Evolutionary conservation across 2,888 invertebrate species (phyloP).

Genomic region (Hofmannophila pseudospretella): DNA sequence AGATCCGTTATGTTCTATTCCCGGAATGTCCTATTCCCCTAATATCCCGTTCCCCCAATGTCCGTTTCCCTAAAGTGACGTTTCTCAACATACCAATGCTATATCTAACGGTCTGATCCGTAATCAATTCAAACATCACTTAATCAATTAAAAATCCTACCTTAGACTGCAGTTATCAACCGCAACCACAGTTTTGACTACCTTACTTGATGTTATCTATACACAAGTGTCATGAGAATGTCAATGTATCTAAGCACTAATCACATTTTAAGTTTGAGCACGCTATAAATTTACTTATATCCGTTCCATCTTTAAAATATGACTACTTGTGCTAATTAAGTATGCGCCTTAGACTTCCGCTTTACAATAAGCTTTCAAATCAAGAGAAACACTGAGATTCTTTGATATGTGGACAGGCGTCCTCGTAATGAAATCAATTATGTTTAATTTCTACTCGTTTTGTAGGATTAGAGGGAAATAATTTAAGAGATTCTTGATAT

Average conservation of each 20-base stretch:
- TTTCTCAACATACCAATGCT: too few relatives aligned
- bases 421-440: too few relatives aligned
- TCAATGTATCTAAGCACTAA: constrained; percentile 33
- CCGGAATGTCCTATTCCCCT: too few relatives aligned
- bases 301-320: constrained; percentile 35
- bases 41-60: too few relatives aligned
- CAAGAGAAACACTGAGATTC: constrained; percentile 20
- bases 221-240: constrained; percentile 19
- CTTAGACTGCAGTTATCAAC: too few relatives aligned
- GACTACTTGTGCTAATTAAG: constrained; percentile 39
- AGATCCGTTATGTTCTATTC: too few relatives aligned
- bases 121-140: too few relatives aligned
- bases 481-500: constrained; percentile 64
- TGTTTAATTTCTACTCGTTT: background rate
- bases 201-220: background rate
- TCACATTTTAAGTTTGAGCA: constrained; percentile 43
- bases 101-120: too few relatives aligned
- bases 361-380: constrained; percentile 15
- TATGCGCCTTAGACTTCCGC: constrained; percentile 48
- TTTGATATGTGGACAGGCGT: constrained; percentile 37
- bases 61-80: too few relatives aligned
- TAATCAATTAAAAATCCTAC: too few relatives aligned
- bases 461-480: constrained; percentile 9
- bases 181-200: too few relatives aligned
- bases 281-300: constrained; percentile 18